These are phyloP conservation scores for Drosophila tropicalis DNA, from an alignment of 1,140 invertebrate species.

Conservation along the genomic window DNA sequence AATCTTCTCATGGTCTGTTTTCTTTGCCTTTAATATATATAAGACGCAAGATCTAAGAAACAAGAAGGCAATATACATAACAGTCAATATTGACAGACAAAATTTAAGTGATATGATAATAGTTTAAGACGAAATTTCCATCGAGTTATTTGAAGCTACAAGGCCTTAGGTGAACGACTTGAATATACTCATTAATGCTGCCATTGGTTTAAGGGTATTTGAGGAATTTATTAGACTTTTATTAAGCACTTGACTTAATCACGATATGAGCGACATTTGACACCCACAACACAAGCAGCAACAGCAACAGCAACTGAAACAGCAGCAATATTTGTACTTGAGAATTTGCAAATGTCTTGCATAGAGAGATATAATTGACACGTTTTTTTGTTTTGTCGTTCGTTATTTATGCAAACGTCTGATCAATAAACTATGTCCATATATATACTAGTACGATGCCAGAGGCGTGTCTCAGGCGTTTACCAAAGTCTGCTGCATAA, in stretches of 20 bases:
- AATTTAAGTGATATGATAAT: too few relatives aligned
- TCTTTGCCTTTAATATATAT: too few relatives aligned
- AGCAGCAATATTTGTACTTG: conserved; percentile 56
- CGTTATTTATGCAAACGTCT: background rate
- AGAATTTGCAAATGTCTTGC: conserved; percentile 63
- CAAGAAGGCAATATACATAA: too few relatives aligned
- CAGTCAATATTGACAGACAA: too few relatives aligned
- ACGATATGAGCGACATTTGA: conserved; percentile 54
- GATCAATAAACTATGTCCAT: conserved; percentile 21
- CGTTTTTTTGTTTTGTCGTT: conserved; percentile 8
- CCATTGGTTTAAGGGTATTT: background rate
- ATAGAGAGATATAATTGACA: conserved; percentile 53
- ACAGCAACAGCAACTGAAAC: conserved; percentile 29
- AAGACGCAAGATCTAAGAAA: too few relatives aligned
- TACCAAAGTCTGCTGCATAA: conserved; percentile 57
- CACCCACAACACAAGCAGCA: conserved; percentile 34
- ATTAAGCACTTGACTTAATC: conserved; percentile 40
- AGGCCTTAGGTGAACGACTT: background rate
- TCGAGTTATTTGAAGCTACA: too few relatives aligned
- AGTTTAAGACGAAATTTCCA: too few relatives aligned
- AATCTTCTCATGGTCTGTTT: too few relatives aligned
- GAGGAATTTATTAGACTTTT: background rate
- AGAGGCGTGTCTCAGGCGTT: background rate
- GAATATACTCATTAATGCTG: background rate
- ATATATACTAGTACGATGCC: background rate